Evolutionary conservation across 2,113 vertebrate species (phyloP).

Genomic region (Solea solea): DNA sequence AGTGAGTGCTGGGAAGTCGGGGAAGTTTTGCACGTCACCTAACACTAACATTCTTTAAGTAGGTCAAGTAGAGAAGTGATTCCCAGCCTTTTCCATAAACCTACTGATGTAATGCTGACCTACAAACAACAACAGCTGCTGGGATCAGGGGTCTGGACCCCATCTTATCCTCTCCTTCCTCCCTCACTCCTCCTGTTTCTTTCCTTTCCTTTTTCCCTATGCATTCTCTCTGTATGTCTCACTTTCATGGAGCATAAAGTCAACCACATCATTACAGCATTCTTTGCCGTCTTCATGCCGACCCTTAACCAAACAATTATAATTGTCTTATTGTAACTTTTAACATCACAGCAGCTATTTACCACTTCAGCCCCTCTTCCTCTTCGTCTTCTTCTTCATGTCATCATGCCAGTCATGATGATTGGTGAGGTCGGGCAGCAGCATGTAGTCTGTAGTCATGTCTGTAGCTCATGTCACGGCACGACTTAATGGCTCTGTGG

Average conservation of each 20-base stretch:
- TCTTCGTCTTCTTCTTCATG: no score
- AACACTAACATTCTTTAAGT: constrained; percentile 77
- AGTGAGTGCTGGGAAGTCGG: constrained; percentile 60
- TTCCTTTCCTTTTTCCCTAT: not conserved
- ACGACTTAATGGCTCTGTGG: no score
- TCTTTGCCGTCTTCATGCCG: not conserved
- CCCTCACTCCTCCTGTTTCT: not conserved
- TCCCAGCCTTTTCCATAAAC: constrained; percentile 73
- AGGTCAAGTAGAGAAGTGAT: constrained; percentile 75
- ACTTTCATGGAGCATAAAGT: constrained; percentile 2
- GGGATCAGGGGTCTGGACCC: constrained; percentile 63
- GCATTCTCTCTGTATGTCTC: constrained; percentile 9
- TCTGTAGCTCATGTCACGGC: no score
- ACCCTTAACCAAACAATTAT: constrained; percentile 3
- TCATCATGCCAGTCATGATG: no score
- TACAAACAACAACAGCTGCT: constrained; percentile 76
- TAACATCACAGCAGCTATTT: constrained; percentile 16
- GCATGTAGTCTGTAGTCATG: no score
- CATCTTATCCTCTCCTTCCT: constrained; percentile 19
- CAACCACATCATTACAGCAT: constrained; percentile 3
- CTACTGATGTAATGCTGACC: constrained; percentile 77
- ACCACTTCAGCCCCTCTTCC: not conserved
- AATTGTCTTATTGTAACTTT: constrained; percentile 8
- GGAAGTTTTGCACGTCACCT: constrained; percentile 68
- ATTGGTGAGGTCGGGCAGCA: no score